phyloP scores from a whole-genome alignment of 2,113 vertebrate genomes.

The Sapayoa aenigma region DNA sequence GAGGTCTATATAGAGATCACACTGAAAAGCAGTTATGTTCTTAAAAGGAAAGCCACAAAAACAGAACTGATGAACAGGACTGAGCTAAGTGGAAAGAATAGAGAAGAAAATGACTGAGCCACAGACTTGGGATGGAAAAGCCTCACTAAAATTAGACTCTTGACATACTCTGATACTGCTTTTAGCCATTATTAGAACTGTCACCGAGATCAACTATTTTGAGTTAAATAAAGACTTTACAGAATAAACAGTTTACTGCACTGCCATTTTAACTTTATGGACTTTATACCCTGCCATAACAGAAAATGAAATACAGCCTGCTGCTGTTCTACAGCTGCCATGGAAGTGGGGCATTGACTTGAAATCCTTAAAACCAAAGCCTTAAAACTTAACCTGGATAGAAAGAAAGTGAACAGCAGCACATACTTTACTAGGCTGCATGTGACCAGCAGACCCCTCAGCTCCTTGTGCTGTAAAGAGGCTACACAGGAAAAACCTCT shows the following conservation, averaged over 20 bases:
- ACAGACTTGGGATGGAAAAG: not conserved
- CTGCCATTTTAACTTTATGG: not conserved
- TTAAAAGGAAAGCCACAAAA: not conserved
- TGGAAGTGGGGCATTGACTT: not conserved
- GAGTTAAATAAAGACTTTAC: slow-evolving; percentile 8
- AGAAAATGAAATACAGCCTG: not conserved
- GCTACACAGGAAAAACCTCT: not conserved
- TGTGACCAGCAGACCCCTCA: not conserved
- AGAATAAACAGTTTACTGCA: slow-evolving; percentile 20
- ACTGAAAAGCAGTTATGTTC: not conserved
- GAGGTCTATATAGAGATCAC: not conserved
- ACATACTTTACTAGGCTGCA: not conserved
- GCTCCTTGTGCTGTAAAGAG: not conserved
- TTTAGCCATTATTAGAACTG: not conserved
- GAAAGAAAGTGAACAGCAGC: not conserved
- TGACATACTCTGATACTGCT: not conserved
- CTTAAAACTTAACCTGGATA: not conserved
- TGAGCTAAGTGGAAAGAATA: not conserved
- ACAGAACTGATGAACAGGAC: not conserved
- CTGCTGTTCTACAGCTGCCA: not conserved
- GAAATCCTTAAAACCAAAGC: not conserved
- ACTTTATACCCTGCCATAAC: not conserved
- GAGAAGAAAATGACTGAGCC: not conserved
- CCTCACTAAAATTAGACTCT: slow-evolving; percentile 26
- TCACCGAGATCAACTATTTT: not conserved